A percentile compares a stretch with the other conserved stretches of the same genome.
Evolutionary conservation across 2,888 invertebrate genomes (phyloP).

Genomic region (Sinhomidia bicolor): DNA sequence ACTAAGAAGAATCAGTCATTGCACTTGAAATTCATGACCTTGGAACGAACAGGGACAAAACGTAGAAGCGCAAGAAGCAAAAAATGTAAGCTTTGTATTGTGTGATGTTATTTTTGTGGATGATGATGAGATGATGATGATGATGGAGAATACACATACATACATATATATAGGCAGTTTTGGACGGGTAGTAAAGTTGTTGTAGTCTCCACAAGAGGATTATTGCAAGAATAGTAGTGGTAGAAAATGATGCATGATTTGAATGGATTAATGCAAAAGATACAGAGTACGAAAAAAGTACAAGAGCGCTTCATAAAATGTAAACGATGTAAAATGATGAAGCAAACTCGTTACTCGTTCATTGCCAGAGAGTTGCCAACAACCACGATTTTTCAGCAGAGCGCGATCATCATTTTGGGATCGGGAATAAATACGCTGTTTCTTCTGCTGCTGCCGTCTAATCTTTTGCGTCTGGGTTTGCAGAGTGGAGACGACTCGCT

Average conservation of each 20-base stretch:
- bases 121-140: slow-evolving; percentile 5
- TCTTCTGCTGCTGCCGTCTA: neutral
- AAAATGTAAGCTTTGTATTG: neutral
- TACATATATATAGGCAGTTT: neutral
- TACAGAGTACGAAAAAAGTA: neutral
- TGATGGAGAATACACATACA: slow-evolving; percentile 23
- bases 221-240: too few species aligned
- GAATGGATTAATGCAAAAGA: slow-evolving; percentile 17
- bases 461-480: neutral
- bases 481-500: neutral
- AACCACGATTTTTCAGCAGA: slow-evolving; percentile 50
- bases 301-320: slow-evolving; percentile 28
- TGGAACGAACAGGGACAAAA: slow-evolving; percentile 57
- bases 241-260: slow-evolving; percentile 2
- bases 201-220: neutral
- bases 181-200: slow-evolving; percentile 52
- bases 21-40: slow-evolving; percentile 70
- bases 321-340: slow-evolving; percentile 22
- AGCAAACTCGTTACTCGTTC: slow-evolving; percentile 64
- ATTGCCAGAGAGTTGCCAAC: slow-evolving; percentile 49
- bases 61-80: slow-evolving; percentile 15
- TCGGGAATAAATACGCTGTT: slow-evolving; percentile 8
- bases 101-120: slow-evolving; percentile 41
- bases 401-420: slow-evolving; percentile 20
- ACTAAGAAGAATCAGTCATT: slow-evolving; percentile 60